Percentiles rank a stretch among this genome's conserved stretches.
Conservation (phyloP, 2,113 vertebrate species). For the Microtus ochrogaster region DNA sequence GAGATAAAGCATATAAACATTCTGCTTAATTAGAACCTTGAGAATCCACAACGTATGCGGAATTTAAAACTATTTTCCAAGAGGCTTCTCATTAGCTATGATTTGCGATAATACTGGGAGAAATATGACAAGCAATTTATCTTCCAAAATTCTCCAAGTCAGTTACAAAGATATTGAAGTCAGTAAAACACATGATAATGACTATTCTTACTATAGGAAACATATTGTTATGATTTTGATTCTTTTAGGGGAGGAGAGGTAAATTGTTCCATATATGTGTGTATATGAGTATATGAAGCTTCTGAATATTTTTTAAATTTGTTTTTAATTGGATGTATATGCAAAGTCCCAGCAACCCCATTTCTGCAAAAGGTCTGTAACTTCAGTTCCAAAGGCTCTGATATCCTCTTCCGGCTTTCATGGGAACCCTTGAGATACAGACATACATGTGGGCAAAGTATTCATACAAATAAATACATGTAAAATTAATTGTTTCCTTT, state of each 20-base stretch:
- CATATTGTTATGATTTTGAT: not conserved
- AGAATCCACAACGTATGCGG: not conserved
- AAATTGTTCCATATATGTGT: conserved; percentile 1
- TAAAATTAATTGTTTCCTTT: not conserved
- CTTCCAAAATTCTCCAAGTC: conserved; percentile 59
- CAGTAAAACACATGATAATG: conserved; percentile 12
- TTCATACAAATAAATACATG: not conserved
- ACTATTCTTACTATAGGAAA: not conserved
- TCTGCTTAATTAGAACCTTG: conserved; percentile 18
- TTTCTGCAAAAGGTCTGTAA: not conserved
- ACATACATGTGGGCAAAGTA: not conserved
- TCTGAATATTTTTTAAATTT: not conserved
- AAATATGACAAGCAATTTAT: conserved; percentile 29
- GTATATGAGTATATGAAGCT: not conserved
- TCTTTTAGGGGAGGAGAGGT: not conserved
- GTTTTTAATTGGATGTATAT: not conserved
- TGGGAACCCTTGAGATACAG: not conserved
- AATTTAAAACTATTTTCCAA: conserved; percentile 42
- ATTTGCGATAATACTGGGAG: not conserved
- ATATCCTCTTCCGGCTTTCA: not conserved
- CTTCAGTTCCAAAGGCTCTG: not conserved
- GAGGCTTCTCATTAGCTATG: conserved; percentile 51
- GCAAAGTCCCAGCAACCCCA: not conserved
- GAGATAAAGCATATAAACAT: conserved; percentile 15
- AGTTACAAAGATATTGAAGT: not conserved